These are phyloP conservation scores for Hypomecis punctinalis DNA, from an alignment of 2,888 invertebrate genomes.

Conservation along the genomic window DNA sequence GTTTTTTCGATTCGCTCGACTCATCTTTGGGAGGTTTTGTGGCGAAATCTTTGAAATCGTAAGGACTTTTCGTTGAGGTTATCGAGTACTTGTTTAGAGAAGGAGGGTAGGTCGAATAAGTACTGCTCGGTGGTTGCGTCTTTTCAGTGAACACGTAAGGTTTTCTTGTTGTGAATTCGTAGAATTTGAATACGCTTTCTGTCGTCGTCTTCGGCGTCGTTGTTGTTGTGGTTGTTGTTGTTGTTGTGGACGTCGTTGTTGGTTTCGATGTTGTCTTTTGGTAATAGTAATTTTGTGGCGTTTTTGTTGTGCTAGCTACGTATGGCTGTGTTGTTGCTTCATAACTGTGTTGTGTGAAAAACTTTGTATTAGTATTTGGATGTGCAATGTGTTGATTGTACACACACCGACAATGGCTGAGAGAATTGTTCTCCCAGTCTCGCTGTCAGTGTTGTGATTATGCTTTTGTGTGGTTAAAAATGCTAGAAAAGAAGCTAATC, in stretches of 20 bases:
- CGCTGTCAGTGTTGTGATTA: constrained; percentile 60
- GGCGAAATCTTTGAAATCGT: constrained; percentile 79
- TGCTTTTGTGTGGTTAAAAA: constrained; percentile 30
- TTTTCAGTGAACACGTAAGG: constrained; percentile 60
- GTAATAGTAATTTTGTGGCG: constrained; percentile 55
- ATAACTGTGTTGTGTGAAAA: constrained; percentile 67
- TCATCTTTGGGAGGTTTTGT: constrained; percentile 63
- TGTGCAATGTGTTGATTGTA: constrained; percentile 54
- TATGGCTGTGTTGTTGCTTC: constrained; percentile 79
- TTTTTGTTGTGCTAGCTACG: constrained; percentile 66
- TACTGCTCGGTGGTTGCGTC: constrained; percentile 49
- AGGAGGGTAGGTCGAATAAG: constrained; percentile 56
- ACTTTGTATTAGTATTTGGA: constrained; percentile 60
- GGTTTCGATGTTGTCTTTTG: constrained; percentile 58
- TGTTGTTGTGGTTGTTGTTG: constrained; percentile 55
- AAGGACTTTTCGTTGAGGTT: constrained; percentile 84
- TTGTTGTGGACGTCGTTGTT: constrained; percentile 53
- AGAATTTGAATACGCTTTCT: constrained; percentile 59
- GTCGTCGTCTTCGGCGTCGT: constrained; percentile 56
- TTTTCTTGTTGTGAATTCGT: constrained; percentile 61
- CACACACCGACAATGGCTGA: constrained; percentile 64
- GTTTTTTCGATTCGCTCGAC: constrained; percentile 56
- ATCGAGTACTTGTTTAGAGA: constrained; percentile 74
- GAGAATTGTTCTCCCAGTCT: constrained; percentile 62
- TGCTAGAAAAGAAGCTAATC: constrained; percentile 2